These are phyloP conservation scores for Lycophotia porphyrea DNA, from an alignment of 2,888 invertebrate species.

Conservation along the genomic window DNA sequence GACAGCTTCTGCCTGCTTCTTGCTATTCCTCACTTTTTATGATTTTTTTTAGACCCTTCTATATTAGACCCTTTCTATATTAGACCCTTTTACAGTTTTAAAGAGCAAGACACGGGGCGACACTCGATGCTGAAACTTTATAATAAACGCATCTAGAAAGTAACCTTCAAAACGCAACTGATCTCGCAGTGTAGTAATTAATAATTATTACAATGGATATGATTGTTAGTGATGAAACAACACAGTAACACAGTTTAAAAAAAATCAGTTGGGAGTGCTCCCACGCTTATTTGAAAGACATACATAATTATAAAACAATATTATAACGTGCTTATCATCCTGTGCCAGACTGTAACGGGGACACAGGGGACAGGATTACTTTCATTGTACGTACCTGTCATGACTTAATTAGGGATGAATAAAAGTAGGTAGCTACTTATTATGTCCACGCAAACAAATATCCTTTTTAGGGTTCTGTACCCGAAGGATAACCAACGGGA, in stretches of 20 bases:
- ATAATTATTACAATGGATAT: neutral
- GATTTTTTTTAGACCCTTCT: too few species aligned
- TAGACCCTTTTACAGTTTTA: too few species aligned
- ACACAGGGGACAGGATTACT: slow-evolving; percentile 9
- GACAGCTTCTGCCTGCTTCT: too few species aligned
- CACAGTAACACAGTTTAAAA: neutral
- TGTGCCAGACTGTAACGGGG: neutral
- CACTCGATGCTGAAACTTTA: too few species aligned
- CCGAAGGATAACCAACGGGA: too few species aligned
- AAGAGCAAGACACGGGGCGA: too few species aligned
- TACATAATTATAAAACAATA: neutral
- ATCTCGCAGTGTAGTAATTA: neutral
- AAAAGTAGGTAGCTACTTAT: neutral
- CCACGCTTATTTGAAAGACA: slow-evolving; percentile 14
- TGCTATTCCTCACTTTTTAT: too few species aligned
- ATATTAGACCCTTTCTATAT: too few species aligned
- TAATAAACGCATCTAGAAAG: neutral
- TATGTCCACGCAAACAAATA: too few species aligned
- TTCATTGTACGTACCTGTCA: neutral
- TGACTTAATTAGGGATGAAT: slow-evolving; percentile 2
- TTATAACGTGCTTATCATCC: slow-evolving; percentile 29
- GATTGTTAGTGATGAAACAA: neutral
- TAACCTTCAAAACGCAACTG: neutral
- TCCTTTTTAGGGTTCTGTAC: too few species aligned
- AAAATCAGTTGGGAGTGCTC: neutral